Base-by-base conservation (phyloP, 2,888 invertebrate genomes). In the Platypus cylindrus region DNA sequence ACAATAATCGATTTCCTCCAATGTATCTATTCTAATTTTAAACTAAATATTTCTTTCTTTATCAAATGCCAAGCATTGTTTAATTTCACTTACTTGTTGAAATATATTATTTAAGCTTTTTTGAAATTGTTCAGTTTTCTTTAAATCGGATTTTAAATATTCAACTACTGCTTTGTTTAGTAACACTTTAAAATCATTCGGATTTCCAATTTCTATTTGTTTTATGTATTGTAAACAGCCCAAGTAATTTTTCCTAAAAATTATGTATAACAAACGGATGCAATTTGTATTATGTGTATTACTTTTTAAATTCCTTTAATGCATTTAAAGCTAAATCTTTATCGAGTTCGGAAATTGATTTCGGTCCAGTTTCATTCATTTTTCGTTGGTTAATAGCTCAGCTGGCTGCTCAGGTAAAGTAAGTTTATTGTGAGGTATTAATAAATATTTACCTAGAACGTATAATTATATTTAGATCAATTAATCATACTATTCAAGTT, bases 121-220 rank as follows among this genome's bases (percentile, higher is more conserved):
- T 41, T 77, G 71, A 50, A 87, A 78, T 33, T 72, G 67, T 34
- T 81, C 79, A 9, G 79, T 73, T 49, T 81, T 78, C 47, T 73
- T 79, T 51, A 80, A 70, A 30, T 78, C 78, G 36, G 70, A 71
- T 42, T 73, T 73, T 58, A 78, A 84, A 59, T 82, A 89, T 53
- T 87, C 84, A 0, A 76, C 77, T 0, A 93, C 76, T 16, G 81
- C 78, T 61, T 80, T 82, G 55, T 94, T 93, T 52, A 87, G 87
- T 27, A 73, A 67, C 2, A 86, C 73, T 54, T 84, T 77, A 41
- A 78, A 71, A 59, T 83, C 83, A 39, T 70, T 69, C 1, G 68
- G 68, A 9, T 41, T 30, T 31, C 77, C 65, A 3, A 58, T 59
- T 53, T 78, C 76, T 41, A 87, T 57, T 54, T 79, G 78, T 41